Evolutionary conservation across 37 sponge, comb jelly and placozoan species (phyloP).

Genomic region (Agelas oroides): DNA sequence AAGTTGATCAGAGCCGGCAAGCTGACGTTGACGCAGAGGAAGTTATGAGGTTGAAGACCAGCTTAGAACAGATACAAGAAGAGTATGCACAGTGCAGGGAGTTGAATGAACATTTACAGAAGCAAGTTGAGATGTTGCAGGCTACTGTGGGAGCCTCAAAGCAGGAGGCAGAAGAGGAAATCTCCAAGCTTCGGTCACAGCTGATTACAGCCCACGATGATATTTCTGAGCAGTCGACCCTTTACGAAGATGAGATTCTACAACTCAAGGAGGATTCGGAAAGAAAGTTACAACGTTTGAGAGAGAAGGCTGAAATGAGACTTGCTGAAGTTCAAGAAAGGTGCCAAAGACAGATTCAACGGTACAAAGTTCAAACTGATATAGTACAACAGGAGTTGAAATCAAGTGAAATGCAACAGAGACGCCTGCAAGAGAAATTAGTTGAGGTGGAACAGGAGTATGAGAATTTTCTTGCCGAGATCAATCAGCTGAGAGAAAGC

Average conservation of each 20-base stretch:
- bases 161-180: neutral
- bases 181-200: neutral
- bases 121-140: neutral
- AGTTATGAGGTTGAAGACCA: neutral
- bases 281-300: neutral
- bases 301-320: slow-evolving; percentile 3
- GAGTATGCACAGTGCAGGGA: neutral
- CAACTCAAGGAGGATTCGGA: slow-evolving; percentile 12
- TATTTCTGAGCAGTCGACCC: neutral
- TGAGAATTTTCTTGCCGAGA: neutral
- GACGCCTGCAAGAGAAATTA: slow-evolving; percentile 8
- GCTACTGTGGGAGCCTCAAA: neutral
- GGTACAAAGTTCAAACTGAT: neutral
- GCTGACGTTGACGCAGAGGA: neutral
- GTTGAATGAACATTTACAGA: slow-evolving; percentile 14
- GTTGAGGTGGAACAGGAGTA: neutral
- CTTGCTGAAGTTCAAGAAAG: neutral
- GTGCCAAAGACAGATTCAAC: neutral
- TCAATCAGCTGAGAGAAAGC: neutral
- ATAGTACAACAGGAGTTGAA: neutral
- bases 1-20: neutral
- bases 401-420: neutral
- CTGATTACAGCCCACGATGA: neutral
- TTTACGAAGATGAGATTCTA: neutral
- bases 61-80: neutral